Base-by-base conservation (phyloP, 2,888 invertebrate genomes). In the Branchinecta sandiegonensis region DNA sequence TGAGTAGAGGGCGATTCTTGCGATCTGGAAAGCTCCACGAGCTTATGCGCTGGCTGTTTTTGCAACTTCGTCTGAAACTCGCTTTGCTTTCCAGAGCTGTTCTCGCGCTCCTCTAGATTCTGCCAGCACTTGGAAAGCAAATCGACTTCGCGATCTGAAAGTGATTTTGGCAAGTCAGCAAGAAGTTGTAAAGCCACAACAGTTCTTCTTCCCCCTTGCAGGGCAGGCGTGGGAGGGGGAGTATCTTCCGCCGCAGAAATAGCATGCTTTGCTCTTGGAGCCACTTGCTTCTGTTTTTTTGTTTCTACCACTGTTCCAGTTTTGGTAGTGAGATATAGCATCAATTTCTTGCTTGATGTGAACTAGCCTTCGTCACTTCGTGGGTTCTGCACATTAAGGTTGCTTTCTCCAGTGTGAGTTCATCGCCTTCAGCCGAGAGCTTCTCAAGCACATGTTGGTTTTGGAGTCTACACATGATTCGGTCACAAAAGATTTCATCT, bases 261-360 rank as follows among this genome's bases (percentile, higher is more conserved):
- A 56, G 56, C 9, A 56, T 8, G 56, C 8, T 56, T 56, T 56
- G 7, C 56, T 56, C 56, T 56, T 56, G n/a, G 56, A 56, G 56
- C 8, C 14, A 14, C 56, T 8, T 56, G 56, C 56, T 56, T 56
- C 56, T 7, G 23, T 23, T 23, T 56, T 7, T 56, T 8, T 56
- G 14, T 56, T 56, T 56, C 9, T n/a, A 56, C 56, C 14, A 8
- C 56, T 8, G 9, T 56, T 56, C 56, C 8, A 8, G 9, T 56
- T 56, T 56, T n/a, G 56, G 56, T 56, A 56, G 14, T 14, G 56
- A 14, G 56, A 14, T 56, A 56, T 56, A 14, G 56, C 56, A 56
- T 56, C 56, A 56, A 56, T 56, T 0, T 56, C 56, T 56, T 56
- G 56, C 14, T 56, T 56, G n/a, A 9, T 8, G 8, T 0, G 56